phyloP scores from a whole-genome alignment of 1,140 invertebrate species.

The Pseudachorutes palmiensis region DNA sequence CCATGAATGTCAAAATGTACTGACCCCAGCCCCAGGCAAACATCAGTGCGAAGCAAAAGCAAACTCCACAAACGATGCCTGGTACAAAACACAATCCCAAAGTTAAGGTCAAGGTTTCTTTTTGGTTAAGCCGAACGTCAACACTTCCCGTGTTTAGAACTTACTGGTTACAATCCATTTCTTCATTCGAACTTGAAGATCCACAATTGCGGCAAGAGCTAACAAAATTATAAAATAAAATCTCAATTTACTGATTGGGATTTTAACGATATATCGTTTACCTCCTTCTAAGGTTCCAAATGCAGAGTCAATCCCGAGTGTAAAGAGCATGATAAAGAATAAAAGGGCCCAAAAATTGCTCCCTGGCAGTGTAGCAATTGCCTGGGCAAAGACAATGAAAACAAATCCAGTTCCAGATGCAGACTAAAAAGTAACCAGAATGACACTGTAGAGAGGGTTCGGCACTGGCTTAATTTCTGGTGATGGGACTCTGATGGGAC shows the following conservation, averaged over 20 bases:
- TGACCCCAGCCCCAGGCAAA: constrained; percentile 16
- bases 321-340: constrained; percentile 88
- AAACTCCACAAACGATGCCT: not conserved
- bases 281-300: constrained; percentile 91
- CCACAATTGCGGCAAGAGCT: not conserved
- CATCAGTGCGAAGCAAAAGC: constrained; percentile 2
- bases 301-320: constrained; percentile 78
- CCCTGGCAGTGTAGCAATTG: constrained; percentile 82
- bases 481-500: too few species aligned
- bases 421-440: constrained; percentile 1
- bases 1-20: constrained; percentile 13
- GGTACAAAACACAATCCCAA: not conserved
- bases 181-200: not conserved
- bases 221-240: too few species aligned
- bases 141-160: not conserved
- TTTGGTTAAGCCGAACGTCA: not conserved
- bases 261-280: too few species aligned
- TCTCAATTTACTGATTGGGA: too few species aligned
- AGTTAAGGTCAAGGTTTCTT: not conserved
- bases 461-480: too few species aligned
- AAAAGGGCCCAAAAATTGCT: constrained; percentile 86
- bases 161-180: constrained; percentile 16
- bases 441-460: too few species aligned
- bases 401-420: constrained; percentile 71
- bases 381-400: constrained; percentile 92